Base-by-base conservation (phyloP, 2,888 invertebrate genomes). In the Ashinkailepas kermadecensis region DNA sequence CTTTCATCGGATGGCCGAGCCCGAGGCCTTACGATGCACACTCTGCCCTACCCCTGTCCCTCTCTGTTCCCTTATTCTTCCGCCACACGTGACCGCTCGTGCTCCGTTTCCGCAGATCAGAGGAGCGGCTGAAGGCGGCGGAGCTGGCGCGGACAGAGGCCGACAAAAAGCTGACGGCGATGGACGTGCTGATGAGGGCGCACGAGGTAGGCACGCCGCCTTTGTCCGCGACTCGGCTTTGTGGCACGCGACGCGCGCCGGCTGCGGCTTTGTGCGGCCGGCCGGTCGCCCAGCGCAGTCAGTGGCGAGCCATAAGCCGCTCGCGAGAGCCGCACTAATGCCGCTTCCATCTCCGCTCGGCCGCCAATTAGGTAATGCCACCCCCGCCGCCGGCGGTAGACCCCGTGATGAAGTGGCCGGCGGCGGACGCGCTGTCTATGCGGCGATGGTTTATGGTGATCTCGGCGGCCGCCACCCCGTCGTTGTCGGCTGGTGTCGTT, bases 41-140 rank as follows among this genome's bases (percentile, higher is more conserved):
- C 4, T 39, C 39, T 62, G 62, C 18, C 62, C 21, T 1, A 21
- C 62, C 21, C 18, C 13, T 62, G 62, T 18, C 62, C 18, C 21
- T 62, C 18, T 62, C 62, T 62, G 18, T 18, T 39, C 39, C 39
- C 39, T 39, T 39, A 39, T 39, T 39, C 39, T 39, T 39, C 39
- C 4, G 39, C 39, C 39, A 39, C 39, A 39, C 39, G 39, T 39
- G 39, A 39, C 39, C 39, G 39, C 39, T 39, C 39, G 39, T 39
- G 2, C 39, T 39, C 39, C 2, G 39, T 62, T 21, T n/a, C 78
- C 15, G 15, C 82, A 83, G 83, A 57, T 81, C 82, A 18, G 83
- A 83, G 64, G 80, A 81, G 21, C 83, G 82, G 25, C 82, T 83
- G 56, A 65, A 67, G 8, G 81, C 82, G 57, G 25, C 82, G 56